Evolutionary conservation across 2,113 vertebrate species (phyloP).

Genomic region (Pelmatolapia mariae): DNA sequence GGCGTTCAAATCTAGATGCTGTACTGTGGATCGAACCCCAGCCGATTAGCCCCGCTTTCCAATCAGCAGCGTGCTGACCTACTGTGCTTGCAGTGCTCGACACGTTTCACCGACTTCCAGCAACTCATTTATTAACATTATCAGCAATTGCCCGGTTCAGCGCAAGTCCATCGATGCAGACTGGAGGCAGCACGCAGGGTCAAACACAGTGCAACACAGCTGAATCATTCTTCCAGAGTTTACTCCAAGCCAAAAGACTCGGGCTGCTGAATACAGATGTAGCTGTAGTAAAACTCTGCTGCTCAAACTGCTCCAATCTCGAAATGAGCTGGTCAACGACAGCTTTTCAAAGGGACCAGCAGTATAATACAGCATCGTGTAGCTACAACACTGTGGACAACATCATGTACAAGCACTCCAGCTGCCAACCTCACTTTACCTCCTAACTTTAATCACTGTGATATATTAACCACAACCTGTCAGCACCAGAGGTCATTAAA

Average conservation of each 20-base stretch:
- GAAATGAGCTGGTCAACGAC: not conserved
- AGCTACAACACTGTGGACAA: not conserved
- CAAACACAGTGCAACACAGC: conserved; percentile 15
- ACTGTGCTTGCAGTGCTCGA: not conserved
- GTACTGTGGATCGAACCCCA: not conserved
- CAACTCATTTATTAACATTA: conserved; percentile 31
- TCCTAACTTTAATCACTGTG: not conserved
- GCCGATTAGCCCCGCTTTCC: conserved; percentile 3
- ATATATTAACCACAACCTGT: not conserved
- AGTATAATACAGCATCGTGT: not conserved
- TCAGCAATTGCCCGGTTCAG: conserved; percentile 23
- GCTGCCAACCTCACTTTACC: not conserved
- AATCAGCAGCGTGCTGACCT: not conserved
- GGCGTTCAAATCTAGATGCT: conserved; percentile 13
- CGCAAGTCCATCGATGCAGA: conserved; percentile 1
- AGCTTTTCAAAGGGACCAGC: not conserved
- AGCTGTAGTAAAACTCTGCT: not conserved
- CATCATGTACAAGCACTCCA: not conserved
- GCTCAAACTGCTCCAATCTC: not conserved
- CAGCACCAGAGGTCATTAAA: conserved; percentile 6
- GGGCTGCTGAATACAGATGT: conserved; percentile 23
- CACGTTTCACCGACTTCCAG: not conserved
- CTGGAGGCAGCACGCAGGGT: conserved; percentile 13
- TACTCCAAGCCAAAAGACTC: not conserved
- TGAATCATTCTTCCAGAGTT: conserved; percentile 27